Conservation (phyloP, 2,888 invertebrate species). For the Drosophila demipolita region DNA sequence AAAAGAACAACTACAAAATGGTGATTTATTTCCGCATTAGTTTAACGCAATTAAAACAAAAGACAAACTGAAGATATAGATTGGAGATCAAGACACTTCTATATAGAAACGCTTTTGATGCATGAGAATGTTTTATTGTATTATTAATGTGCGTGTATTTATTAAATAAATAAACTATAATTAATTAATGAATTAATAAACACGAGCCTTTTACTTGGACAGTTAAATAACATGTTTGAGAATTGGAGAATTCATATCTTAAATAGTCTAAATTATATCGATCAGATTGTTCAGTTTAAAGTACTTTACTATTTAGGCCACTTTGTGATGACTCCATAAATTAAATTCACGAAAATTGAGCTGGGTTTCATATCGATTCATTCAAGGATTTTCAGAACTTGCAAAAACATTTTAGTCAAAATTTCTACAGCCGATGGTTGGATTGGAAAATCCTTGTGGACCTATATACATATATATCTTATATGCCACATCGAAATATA, state of each 20-base stretch:
- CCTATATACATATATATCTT: neutral
- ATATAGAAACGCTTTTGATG: constrained; percentile 56
- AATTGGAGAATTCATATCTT: neutral
- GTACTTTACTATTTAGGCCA: neutral
- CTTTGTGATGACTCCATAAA: neutral
- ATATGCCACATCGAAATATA: neutral
- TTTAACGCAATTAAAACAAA: constrained; percentile 17
- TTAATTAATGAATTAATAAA: constrained; percentile 67
- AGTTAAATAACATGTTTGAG: constrained; percentile 40
- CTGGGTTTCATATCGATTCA: neutral
- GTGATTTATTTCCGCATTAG: constrained; percentile 68
- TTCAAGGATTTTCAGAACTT: neutral
- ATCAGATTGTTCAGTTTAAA: neutral
- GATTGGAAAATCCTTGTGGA: too few relatives aligned
- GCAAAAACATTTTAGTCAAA: neutral
- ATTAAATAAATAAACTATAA: constrained; percentile 69
- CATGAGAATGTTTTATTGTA: constrained; percentile 69
- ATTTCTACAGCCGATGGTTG: neutral
- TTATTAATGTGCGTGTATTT: constrained; percentile 77
- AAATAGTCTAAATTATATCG: neutral
- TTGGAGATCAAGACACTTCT: constrained; percentile 5
- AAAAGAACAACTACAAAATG: constrained; percentile 31
- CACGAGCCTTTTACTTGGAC: constrained; percentile 77
- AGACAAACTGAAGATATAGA: constrained; percentile 10
- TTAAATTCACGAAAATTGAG: neutral